A percentile compares a stretch with the other conserved stretches of the same genome.
phyloP scores from a whole-genome alignment of 2,113 vertebrate species.

The Climacteris rufus region DNA sequence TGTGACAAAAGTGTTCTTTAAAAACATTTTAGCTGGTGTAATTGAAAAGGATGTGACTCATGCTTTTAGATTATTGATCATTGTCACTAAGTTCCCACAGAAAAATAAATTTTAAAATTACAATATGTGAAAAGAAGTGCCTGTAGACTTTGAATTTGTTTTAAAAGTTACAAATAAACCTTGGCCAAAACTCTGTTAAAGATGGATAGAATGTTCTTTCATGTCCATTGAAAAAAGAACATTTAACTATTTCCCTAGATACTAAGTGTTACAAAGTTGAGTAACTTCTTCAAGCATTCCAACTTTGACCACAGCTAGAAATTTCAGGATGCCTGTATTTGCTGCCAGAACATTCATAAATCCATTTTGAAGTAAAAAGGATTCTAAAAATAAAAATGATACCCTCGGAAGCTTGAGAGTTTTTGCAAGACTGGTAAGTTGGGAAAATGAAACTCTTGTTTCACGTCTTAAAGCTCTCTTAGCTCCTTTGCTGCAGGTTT shows the following conservation, averaged over 20 bases:
- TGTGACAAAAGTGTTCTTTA: conserved; percentile 21
- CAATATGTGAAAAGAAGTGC: background rate
- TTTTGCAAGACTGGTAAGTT: background rate
- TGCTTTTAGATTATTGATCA: background rate
- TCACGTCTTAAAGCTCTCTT: background rate
- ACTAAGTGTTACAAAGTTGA: conserved; percentile 29
- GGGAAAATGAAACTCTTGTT: background rate
- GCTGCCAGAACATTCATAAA: conserved; percentile 51
- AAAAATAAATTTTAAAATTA: background rate
- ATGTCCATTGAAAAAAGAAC: background rate
- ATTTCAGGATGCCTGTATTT: conserved; percentile 40
- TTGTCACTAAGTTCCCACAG: background rate
- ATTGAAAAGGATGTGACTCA: background rate
- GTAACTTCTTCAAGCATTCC: conserved; percentile 52
- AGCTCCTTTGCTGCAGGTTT: background rate
- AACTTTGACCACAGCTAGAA: conserved; percentile 43
- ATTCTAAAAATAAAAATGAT: background rate
- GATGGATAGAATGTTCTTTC: background rate
- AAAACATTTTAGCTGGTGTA: conserved; percentile 38
- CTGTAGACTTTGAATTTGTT: background rate
- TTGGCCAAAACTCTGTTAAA: background rate
- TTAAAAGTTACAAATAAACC: background rate
- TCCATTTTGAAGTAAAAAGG: conserved; percentile 18
- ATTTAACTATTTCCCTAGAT: conserved; percentile 45
- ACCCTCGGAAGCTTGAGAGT: background rate